Percentiles rank a stretch among this genome's conserved stretches.
Conservation (phyloP, 2,113 vertebrate genomes). For the Telmatochromis sp. region DNA sequence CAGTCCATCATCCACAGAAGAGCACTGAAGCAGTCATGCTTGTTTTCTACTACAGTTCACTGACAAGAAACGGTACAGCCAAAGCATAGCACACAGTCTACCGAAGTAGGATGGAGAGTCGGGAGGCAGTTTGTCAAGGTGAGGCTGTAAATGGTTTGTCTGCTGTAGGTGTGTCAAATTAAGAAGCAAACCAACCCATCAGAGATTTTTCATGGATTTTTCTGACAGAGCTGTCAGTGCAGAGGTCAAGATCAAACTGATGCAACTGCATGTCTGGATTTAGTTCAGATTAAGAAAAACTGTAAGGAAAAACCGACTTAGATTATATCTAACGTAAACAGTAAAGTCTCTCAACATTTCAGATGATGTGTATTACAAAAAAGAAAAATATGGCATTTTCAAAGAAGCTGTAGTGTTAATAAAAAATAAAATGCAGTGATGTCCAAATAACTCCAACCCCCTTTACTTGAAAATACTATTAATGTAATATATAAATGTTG, state of each 20-base stretch:
- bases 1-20: neutral
- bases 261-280: neutral
- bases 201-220: slow-evolving; percentile 19
- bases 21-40: neutral
- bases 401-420: neutral
- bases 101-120: neutral
- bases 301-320: neutral
- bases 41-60: neutral
- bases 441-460: neutral
- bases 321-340: neutral
- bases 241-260: neutral
- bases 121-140: neutral
- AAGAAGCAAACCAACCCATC: neutral
- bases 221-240: neutral
- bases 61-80: neutral
- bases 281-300: neutral
- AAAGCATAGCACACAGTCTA: neutral
- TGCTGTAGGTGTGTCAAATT: neutral
- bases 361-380: neutral
- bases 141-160: neutral
- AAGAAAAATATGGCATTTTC: neutral
- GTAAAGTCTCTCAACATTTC: neutral
- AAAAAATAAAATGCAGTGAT: neutral
- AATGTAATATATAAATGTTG: neutral
- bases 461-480: neutral